phyloP scores from a whole-genome alignment of 1,140 invertebrate species.

The Hyles euphorbiae region DNA sequence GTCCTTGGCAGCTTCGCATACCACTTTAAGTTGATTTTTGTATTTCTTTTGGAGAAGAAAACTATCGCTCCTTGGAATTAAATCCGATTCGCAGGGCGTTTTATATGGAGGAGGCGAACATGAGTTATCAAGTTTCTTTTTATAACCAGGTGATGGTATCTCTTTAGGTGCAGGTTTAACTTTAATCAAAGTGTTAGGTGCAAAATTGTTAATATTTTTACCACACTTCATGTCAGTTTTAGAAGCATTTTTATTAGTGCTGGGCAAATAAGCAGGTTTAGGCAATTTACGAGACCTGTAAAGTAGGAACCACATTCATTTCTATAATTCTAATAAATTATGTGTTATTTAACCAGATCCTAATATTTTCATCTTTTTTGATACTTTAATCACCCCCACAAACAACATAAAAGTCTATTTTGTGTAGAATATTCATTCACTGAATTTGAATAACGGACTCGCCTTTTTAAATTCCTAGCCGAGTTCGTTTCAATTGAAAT shows the following conservation, averaged over 20 bases:
- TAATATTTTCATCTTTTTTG: too few species aligned
- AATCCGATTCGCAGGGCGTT: neutral
- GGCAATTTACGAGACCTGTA: slow-evolving; percentile 24
- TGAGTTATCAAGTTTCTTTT: neutral
- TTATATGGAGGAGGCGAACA: neutral
- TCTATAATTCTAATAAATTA: neutral
- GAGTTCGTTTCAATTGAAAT: slow-evolving; percentile 27
- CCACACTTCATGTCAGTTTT: neutral
- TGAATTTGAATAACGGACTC: neutral
- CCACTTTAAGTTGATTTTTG: too few species aligned
- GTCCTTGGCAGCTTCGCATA: too few species aligned
- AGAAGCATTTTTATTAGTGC: slow-evolving; percentile 32
- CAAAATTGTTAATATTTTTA: slow-evolving; percentile 1
- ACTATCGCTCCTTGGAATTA: slow-evolving; percentile 8
- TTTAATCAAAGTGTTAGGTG: too few species aligned
- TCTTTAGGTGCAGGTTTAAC: too few species aligned
- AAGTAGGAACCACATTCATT: slow-evolving; percentile 5
- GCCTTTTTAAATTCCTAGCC: slow-evolving; percentile 1
- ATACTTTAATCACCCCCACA: too few species aligned
- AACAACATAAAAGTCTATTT: too few species aligned
- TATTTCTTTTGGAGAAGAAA: slow-evolving; percentile 3
- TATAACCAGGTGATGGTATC: too few species aligned
- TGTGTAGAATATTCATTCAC: too few species aligned
- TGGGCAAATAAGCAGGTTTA: slow-evolving; percentile 17
- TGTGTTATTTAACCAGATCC: too few species aligned